Conservation (phyloP, 2,113 vertebrate species). For the Psittacus erithacus region DNA sequence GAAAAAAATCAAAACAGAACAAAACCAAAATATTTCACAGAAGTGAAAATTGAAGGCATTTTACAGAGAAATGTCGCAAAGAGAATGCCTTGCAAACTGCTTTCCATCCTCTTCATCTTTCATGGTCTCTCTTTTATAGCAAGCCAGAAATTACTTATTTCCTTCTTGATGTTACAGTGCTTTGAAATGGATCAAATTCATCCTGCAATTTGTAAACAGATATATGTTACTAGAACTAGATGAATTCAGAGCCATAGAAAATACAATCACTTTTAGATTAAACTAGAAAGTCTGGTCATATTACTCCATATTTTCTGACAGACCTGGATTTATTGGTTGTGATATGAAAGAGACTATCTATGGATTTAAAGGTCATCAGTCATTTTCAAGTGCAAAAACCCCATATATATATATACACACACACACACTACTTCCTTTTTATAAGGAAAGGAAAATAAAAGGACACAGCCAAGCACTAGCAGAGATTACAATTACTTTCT, state of each 20-base stretch:
- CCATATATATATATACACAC: neutral
- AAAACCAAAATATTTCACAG: neutral
- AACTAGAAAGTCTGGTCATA: neutral
- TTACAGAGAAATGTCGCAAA: neutral
- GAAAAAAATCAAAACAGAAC: neutral
- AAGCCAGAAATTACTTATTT: conserved; percentile 62
- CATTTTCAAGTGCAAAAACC: neutral
- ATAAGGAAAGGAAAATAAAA: neutral
- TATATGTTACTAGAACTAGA: neutral
- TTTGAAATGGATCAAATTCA: conserved; percentile 85
- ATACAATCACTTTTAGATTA: neutral
- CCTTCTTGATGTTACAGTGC: conserved; percentile 64
- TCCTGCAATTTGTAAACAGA: conserved; percentile 72
- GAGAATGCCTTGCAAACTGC: neutral
- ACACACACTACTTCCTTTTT: neutral
- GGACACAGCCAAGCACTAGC: neutral
- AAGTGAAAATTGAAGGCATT: conserved; percentile 2
- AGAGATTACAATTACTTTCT: neutral
- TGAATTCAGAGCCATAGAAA: neutral
- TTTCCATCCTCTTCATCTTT: conserved; percentile 3
- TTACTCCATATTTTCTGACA: neutral
- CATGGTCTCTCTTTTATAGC: neutral
- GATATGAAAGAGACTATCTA: neutral
- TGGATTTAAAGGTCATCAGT: neutral
- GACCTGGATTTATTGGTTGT: neutral